These are phyloP conservation scores for Heliconius hortense DNA, from an alignment of 2,888 invertebrate species.

Conservation along the genomic window DNA sequence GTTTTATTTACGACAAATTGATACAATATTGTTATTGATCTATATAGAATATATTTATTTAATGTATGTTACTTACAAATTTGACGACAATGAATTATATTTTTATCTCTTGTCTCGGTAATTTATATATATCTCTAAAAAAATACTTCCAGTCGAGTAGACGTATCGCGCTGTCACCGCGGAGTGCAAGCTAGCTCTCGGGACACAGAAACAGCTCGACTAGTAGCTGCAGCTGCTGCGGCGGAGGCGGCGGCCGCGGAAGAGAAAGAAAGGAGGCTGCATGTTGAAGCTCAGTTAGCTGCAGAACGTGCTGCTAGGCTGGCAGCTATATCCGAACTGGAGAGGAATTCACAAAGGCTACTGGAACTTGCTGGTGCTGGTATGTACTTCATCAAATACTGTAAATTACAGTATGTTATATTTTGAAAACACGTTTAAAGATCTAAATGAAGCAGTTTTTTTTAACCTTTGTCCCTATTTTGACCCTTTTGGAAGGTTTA, in stretches of 20 bases:
- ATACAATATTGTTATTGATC: not conserved
- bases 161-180: constrained; percentile 78
- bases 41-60: not conserved
- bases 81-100: not conserved
- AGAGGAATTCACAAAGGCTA: constrained; percentile 87
- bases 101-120: not conserved
- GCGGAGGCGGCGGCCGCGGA: constrained; percentile 83
- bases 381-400: constrained; percentile 47
- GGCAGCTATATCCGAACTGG: constrained; percentile 88
- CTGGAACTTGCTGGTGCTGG: constrained; percentile 82
- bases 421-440: not conserved
- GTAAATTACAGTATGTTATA: not conserved
- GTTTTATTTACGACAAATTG: no score
- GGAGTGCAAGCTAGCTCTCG: constrained; percentile 85
- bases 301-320: constrained; percentile 87
- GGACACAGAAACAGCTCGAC: constrained; percentile 83
- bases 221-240: constrained; percentile 82
- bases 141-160: constrained; percentile 54
- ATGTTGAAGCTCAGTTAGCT: constrained; percentile 83
- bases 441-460: no score
- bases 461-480: no score
- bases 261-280: constrained; percentile 81
- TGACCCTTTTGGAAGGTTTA: not conserved
- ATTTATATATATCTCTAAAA: not conserved
- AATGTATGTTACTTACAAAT: not conserved